These are phyloP conservation scores for Cotesia typhae DNA, from an alignment of 1,140 invertebrate species.

Conservation along the genomic window DNA sequence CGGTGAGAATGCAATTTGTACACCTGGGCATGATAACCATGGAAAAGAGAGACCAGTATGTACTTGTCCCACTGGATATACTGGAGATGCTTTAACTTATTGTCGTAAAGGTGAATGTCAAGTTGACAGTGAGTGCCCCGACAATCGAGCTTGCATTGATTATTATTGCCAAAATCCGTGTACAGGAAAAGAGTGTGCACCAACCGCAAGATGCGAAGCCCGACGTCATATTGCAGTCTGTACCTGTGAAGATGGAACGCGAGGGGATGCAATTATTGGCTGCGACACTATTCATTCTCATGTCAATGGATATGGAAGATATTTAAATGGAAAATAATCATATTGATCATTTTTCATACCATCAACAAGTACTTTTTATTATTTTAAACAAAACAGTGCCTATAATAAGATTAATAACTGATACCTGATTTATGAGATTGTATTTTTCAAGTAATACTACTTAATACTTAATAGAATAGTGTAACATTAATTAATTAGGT, in stretches of 20 bases:
- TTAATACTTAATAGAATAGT: no score
- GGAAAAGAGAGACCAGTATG: constrained; percentile 84
- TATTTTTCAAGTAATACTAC: no score
- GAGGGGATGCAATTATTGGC: constrained; percentile 78
- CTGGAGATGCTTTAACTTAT: constrained; percentile 79
- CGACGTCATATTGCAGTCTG: constrained; percentile 86
- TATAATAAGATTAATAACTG: neutral
- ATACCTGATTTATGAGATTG: no score
- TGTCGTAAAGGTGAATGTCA: constrained; percentile 81
- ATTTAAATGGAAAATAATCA: constrained; percentile 9
- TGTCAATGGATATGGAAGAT: constrained; percentile 20
- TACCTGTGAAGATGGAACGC: constrained; percentile 81
- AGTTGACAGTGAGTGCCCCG: constrained; percentile 76
- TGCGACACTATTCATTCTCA: constrained; percentile 51
- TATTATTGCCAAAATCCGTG: constrained; percentile 80
- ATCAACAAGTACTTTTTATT: neutral
- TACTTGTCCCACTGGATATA: constrained; percentile 80
- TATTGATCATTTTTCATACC: neutral
- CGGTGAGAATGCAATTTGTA: constrained; percentile 82
- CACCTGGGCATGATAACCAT: constrained; percentile 81
- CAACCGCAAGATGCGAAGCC: constrained; percentile 69
- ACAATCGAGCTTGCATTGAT: constrained; percentile 77
- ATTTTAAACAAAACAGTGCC: neutral
- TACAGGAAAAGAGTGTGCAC: constrained; percentile 76
- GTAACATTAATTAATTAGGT: no score